Base-by-base conservation (phyloP, 2,888 invertebrate genomes). In the Drosophila trichaetosa region DNA sequence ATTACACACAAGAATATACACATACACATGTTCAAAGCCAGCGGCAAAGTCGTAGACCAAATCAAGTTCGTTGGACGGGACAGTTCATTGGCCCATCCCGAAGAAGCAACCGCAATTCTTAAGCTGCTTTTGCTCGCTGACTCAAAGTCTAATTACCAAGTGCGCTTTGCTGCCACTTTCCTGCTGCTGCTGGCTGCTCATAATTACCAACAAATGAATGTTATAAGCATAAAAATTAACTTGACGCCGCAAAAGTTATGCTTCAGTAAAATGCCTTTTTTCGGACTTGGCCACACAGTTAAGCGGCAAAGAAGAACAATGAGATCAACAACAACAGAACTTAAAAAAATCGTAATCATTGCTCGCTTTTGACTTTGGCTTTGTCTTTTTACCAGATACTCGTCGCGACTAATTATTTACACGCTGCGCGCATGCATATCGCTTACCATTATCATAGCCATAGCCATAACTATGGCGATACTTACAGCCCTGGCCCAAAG, bases 201-300 rank as follows among this genome's bases (percentile, higher is more conserved):
- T 86, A 85, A 86, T 85, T 87, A 87, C 83, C 73, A 80, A 82
- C 87, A 87, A 87, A 87, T 87, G 87, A 84, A 86, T 82, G 87
- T 86, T 87, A 81, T 79, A 87, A 73, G 74, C 87, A 87, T 84
- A 87, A 87, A 86, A 87, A 85, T 85, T 80, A 77, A 83, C 82
- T 85, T 83, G 75, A 82, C 76, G 79, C 80, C 76, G 82, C 87
- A 63, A 46, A 81, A 85, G 85, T 86, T 87, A 78, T 85, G 86
- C 87, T 87, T 87, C 83, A 85, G 87, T 87, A 79, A 87, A 83
- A 87, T 82, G 80, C 81, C 73, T 69, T 74, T 82, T 83, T 85
- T 79, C 49, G 68, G 73, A 65, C 60, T 53, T 40, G 62, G 66
- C 69, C 64, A 51, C 53, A 52, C 40, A 49, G 57, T 54, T 52